A percentile compares a stretch with the other conserved stretches of the same genome.
Conservation (phyloP, 2,113 vertebrate genomes). For the Myocastor coypus region DNA sequence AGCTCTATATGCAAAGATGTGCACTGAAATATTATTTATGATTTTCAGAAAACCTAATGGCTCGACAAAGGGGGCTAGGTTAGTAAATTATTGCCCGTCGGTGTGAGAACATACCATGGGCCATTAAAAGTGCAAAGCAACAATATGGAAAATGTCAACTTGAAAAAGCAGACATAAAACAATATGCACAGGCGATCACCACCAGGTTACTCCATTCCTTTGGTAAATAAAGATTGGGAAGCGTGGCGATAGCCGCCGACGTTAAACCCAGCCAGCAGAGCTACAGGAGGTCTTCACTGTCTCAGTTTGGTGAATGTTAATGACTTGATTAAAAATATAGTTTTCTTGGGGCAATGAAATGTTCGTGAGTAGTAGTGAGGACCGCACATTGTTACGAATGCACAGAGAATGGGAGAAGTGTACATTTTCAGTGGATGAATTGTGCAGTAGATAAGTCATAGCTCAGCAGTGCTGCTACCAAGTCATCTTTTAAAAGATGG, state of each 20-base stretch:
- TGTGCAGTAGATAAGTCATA: not conserved
- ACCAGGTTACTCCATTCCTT: not conserved
- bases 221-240: not conserved
- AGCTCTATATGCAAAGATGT: conserved; percentile 31
- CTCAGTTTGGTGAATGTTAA: not conserved
- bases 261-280: not conserved
- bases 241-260: not conserved
- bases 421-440: not conserved
- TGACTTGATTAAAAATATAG: not conserved
- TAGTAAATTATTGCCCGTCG: not conserved
- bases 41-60: not conserved
- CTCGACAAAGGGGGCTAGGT: conserved; percentile 13
- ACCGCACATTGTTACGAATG: not conserved
- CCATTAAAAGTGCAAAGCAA: conserved; percentile 41
- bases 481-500: not conserved
- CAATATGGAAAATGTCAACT: not conserved
- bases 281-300: not conserved
- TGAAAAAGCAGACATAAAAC: conserved; percentile 33
- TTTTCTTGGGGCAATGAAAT: not conserved
- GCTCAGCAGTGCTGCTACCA: not conserved
- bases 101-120: not conserved
- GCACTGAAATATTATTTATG: conserved; percentile 49
- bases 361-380: not conserved
- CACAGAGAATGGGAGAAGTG: not conserved
- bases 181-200: not conserved